Conservation (phyloP, 2,113 vertebrate species). For the Clinocottus analis region DNA sequence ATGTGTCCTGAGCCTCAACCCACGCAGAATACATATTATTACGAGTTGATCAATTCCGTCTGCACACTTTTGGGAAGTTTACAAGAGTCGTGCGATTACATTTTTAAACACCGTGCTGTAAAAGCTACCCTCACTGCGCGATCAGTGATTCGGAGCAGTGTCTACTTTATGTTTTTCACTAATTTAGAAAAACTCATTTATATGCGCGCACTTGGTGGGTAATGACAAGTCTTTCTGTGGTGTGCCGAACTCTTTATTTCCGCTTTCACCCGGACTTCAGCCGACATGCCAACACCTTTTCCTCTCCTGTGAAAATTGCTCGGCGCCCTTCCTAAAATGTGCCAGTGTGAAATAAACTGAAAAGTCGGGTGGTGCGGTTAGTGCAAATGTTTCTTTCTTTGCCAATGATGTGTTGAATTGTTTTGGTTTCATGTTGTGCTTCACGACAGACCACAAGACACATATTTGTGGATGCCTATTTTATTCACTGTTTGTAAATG, state of each 20-base stretch:
- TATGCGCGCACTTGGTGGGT: not conserved
- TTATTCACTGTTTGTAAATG: slow-evolving; percentile 23
- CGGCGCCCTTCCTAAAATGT: slow-evolving; percentile 3
- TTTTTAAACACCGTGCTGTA: not conserved
- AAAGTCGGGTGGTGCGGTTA: slow-evolving; percentile 11
- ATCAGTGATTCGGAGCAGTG: not conserved
- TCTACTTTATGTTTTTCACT: not conserved
- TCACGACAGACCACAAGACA: not conserved
- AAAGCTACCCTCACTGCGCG: not conserved
- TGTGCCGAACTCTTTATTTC: not conserved
- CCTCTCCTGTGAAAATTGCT: slow-evolving; percentile 23
- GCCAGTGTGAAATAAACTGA: slow-evolving; percentile 32
- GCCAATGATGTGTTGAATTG: slow-evolving; percentile 22
- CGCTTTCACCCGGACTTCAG: too few species aligned
- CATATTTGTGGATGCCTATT: not conserved
- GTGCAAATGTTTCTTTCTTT: slow-evolving; percentile 19
- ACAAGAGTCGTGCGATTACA: not conserved
- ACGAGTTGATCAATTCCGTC: not conserved
- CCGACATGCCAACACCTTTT: slow-evolving; percentile 19
- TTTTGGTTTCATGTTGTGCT: slow-evolving; percentile 32
- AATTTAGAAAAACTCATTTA: not conserved
- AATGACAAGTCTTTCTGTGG: not conserved
- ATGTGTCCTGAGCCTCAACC: not conserved
- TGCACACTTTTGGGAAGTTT: not conserved
- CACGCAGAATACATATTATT: not conserved